Percentiles rank a stretch among this genome's conserved stretches.
Conservation (phyloP, 2,797 vertebrate species). For the Neostethus bicornis region DNA sequence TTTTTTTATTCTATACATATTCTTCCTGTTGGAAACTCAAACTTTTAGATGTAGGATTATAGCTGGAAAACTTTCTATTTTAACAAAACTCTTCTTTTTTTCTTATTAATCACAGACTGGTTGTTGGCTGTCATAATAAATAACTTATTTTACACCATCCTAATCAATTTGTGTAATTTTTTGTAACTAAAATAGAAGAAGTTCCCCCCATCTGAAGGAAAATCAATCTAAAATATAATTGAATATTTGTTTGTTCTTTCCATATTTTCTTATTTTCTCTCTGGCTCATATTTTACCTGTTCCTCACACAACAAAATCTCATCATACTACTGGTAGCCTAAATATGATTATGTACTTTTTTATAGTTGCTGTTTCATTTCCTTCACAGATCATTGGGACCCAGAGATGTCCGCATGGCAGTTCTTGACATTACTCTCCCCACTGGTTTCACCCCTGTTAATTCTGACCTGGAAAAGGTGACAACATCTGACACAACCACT, state of each 20-base stretch:
- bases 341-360: not conserved
- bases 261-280: not conserved
- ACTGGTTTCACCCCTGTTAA: constrained; percentile 80
- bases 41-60: not conserved
- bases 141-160: too few species aligned
- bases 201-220: not conserved
- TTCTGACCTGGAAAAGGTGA: constrained; percentile 78
- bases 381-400: constrained; percentile 67
- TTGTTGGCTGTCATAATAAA: too few species aligned
- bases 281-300: not conserved
- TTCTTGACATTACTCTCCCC: constrained; percentile 79
- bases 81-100: not conserved
- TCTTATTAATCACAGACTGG: too few species aligned
- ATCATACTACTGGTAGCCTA: not conserved
- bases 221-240: not conserved
- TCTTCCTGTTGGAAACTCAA: not conserved
- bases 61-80: not conserved
- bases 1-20: not conserved
- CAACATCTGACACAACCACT: not conserved
- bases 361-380: not conserved
- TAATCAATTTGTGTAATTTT: too few species aligned
- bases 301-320: not conserved
- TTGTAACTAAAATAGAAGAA: not conserved
- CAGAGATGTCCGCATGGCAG: constrained; percentile 75
- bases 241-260: not conserved